These are phyloP conservation scores for Vulpes ferrilata DNA, from an alignment of 2,113 vertebrate species.

Conservation along the genomic window DNA sequence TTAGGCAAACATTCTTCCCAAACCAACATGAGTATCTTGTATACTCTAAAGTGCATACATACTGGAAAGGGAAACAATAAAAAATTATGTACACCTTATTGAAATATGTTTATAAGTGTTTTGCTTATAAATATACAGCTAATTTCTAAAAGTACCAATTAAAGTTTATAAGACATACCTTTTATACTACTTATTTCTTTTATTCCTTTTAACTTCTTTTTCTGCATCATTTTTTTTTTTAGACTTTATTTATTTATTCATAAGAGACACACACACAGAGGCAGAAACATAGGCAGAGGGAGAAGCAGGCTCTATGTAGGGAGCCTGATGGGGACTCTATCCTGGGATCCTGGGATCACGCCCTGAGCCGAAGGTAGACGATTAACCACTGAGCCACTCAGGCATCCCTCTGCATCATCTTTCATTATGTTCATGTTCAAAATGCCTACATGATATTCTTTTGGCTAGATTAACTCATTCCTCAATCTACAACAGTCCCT, in stretches of 20 bases:
- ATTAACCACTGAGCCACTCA: too few species aligned
- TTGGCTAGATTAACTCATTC: background rate
- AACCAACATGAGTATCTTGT: constrained; percentile 88
- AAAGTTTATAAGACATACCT: background rate
- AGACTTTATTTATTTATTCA: too few species aligned
- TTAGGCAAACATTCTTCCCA: constrained; percentile 87
- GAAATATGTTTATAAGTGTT: background rate
- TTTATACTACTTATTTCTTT: background rate
- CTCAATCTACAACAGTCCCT: background rate
- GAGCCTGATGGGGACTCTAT: too few species aligned
- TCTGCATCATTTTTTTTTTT: background rate
- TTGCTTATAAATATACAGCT: background rate
- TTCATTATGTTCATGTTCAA: constrained; percentile 28
- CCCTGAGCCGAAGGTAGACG: too few species aligned
- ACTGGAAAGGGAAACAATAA: constrained; percentile 82
- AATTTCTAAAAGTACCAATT: background rate
- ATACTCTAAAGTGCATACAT: constrained; percentile 88
- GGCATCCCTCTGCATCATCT: background rate
- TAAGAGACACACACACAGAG: too few species aligned
- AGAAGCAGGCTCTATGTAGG: too few species aligned
- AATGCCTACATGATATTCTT: background rate
- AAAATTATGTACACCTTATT: background rate
- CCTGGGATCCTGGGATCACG: too few species aligned
- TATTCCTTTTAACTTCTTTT: background rate
- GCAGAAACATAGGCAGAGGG: too few species aligned